Conservation (phyloP, 2,888 invertebrate genomes). For the Galerucella pusilla region DNA sequence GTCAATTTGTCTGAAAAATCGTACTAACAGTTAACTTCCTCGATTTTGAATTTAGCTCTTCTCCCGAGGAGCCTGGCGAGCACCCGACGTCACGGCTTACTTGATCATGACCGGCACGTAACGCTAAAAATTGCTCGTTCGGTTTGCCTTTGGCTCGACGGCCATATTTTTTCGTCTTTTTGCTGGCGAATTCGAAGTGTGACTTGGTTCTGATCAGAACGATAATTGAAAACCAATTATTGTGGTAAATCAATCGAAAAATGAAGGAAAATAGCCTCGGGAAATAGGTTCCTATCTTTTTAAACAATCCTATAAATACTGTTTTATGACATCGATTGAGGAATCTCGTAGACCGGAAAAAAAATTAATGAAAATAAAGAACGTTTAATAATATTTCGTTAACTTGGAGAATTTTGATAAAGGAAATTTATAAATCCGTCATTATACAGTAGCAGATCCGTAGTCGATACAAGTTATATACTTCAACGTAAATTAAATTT, state of each 20-base stretch:
- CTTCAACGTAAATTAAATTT: no score
- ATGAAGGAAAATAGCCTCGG: constrained; percentile 29
- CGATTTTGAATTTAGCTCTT: constrained; percentile 43
- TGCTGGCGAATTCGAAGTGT: constrained; percentile 50
- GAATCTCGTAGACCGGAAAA: not conserved
- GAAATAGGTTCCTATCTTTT: constrained; percentile 20
- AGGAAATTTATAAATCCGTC: no score
- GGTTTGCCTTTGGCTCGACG: constrained; percentile 49
- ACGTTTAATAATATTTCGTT: no score
- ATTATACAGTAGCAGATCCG: no score
- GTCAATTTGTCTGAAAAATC: constrained; percentile 27
- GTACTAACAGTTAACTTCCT: constrained; percentile 17
- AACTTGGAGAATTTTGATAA: no score
- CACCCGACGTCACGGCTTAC: constrained; percentile 39
- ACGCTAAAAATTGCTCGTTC: constrained; percentile 57
- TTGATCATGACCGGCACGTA: constrained; percentile 56
- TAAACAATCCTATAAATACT: constrained; percentile 12
- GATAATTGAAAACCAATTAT: constrained; percentile 55
- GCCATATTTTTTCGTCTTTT: constrained; percentile 50
- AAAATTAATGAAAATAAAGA: not conserved
- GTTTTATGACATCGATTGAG: not conserved
- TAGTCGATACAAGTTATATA: no score
- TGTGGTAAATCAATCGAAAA: constrained; percentile 37
- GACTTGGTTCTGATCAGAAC: constrained; percentile 53
- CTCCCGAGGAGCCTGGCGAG: constrained; percentile 49